Conservation (phyloP, 2,113 vertebrate species). For the Oncorhynchus mykiss region DNA sequence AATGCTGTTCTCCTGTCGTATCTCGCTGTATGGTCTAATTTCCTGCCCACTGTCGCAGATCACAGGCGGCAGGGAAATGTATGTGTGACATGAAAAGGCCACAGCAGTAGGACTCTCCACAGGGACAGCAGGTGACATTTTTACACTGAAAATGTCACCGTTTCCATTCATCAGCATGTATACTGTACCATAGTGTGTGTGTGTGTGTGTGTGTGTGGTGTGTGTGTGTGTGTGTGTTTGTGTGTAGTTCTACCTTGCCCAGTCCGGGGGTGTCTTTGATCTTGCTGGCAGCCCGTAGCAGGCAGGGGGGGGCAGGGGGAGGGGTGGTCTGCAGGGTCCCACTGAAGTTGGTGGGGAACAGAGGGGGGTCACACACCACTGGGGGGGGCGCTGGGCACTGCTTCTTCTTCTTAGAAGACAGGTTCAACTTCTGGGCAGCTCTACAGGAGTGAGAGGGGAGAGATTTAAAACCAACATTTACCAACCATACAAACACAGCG, state of each 20-base stretch:
- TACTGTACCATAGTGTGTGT: conserved; percentile 21
- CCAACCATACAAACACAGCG: too few relatives aligned
- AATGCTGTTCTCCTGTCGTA: too few relatives aligned
- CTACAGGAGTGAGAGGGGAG: conserved; percentile 59
- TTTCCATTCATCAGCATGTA: conserved; percentile 50
- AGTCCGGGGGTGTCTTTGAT: conserved; percentile 95
- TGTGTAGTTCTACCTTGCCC: conserved; percentile 84
- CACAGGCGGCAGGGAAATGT: neutral
- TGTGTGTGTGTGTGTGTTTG: conserved; percentile 1
- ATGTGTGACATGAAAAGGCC: conserved; percentile 51
- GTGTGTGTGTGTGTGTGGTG: neutral
- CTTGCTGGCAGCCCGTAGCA: conserved; percentile 92
- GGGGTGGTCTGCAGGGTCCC: conserved; percentile 84
- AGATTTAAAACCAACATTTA: too few relatives aligned
- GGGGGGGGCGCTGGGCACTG: conserved; percentile 80
- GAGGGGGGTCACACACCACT: conserved; percentile 79
- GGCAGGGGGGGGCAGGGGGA: conserved; percentile 93
- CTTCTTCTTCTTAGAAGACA: conserved; percentile 98
- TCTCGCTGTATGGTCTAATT: too few relatives aligned
- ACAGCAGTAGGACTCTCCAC: conserved; percentile 38
- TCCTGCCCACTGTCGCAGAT: neutral
- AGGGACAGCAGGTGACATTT: conserved; percentile 66
- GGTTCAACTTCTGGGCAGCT: conserved; percentile 96
- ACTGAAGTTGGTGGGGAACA: conserved; percentile 93
- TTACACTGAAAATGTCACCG: conserved; percentile 68